phyloP scores from a whole-genome alignment of 2,797 vertebrate genomes.

The Sciaenops ocellatus region DNA sequence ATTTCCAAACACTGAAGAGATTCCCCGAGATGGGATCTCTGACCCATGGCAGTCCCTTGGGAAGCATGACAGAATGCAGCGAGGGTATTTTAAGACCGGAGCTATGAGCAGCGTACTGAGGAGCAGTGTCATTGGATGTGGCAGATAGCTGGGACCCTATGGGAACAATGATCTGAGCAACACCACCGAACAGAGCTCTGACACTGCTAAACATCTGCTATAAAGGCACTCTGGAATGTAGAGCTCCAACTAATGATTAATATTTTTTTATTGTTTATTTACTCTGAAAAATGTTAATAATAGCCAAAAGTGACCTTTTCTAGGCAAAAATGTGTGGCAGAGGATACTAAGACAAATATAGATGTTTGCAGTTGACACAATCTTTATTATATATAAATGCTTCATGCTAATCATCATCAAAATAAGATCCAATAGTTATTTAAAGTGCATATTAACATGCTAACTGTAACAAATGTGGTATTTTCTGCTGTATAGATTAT shows the following conservation, averaged over 20 bases:
- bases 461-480: not conserved
- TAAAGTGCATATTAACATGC: not conserved
- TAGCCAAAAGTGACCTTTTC: not conserved
- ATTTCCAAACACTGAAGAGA: constrained; percentile 60
- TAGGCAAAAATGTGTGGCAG: not conserved
- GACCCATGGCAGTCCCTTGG: constrained; percentile 57
- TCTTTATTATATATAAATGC: not conserved
- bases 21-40: constrained; percentile 61
- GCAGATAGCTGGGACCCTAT: constrained; percentile 52
- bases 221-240: constrained; percentile 2
- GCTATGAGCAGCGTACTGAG: constrained; percentile 61
- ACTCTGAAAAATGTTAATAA: not conserved
- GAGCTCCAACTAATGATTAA: not conserved
- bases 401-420: not conserved
- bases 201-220: constrained; percentile 14
- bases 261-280: not conserved
- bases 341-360: not conserved
- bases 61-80: constrained; percentile 70
- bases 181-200: not conserved
- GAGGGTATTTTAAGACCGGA: constrained; percentile 78
- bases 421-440: not conserved
- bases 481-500: not conserved
- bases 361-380: not conserved
- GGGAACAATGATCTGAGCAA: constrained; percentile 32
- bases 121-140: constrained; percentile 52